These are phyloP conservation scores for Stenurella melanura DNA, from an alignment of 2,888 invertebrate genomes.

Conservation along the genomic window DNA sequence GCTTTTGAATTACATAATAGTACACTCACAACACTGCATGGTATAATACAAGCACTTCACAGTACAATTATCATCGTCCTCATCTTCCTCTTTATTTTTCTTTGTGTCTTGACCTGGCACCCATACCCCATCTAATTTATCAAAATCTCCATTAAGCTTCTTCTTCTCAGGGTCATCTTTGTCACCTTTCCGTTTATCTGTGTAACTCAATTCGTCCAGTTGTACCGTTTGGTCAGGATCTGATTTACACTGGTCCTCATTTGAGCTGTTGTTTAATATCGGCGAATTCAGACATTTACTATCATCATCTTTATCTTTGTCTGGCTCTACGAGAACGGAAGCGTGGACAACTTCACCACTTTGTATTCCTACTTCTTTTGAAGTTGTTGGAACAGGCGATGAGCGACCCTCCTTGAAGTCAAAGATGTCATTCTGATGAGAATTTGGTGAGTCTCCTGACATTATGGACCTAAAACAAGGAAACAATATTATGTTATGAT, in stretches of 20 bases:
- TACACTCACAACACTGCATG: constrained; percentile 80
- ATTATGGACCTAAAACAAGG: constrained; percentile 61
- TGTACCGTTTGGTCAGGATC: constrained; percentile 56
- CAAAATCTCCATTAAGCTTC: constrained; percentile 57
- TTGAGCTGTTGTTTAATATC: constrained; percentile 53
- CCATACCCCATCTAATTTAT: constrained; percentile 57
- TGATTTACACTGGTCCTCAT: constrained; percentile 38
- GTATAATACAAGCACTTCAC: constrained; percentile 79
- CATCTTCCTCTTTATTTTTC: constrained; percentile 59
- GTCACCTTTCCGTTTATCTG: constrained; percentile 41
- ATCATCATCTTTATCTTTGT: constrained; percentile 56
- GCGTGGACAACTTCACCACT: constrained; percentile 56
- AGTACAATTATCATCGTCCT: constrained; percentile 77
- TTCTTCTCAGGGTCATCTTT: constrained; percentile 55
- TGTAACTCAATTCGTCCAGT: constrained; percentile 46
- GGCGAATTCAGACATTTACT: constrained; percentile 55
- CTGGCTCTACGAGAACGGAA: constrained; percentile 62
- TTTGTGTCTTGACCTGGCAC: constrained; percentile 43
- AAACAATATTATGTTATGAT: neutral
- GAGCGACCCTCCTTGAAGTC: constrained; percentile 59
- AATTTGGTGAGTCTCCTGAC: constrained; percentile 65
- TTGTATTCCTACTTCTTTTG: constrained; percentile 61
- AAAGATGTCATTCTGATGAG: constrained; percentile 62
- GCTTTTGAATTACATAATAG: constrained; percentile 63
- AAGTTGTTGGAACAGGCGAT: constrained; percentile 61